phyloP scores from a whole-genome alignment of 2,113 vertebrate species.

The Ophiodon elongatus region DNA sequence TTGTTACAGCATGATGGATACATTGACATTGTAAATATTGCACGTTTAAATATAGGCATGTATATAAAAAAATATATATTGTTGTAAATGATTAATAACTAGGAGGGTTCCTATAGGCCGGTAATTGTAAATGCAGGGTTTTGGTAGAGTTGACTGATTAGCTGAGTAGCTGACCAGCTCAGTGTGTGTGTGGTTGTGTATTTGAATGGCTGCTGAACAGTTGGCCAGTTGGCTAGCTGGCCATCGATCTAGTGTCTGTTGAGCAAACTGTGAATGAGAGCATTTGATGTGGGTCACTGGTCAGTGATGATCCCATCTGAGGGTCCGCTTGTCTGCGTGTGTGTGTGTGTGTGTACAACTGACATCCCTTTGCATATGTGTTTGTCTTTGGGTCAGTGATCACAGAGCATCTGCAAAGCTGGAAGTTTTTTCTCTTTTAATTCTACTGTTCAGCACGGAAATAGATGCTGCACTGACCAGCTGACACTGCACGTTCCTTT shows the following conservation, averaged over 20 bases:
- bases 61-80: background rate
- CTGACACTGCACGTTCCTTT: conserved; percentile 48
- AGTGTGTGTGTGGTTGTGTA: background rate
- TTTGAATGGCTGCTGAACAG: conserved; percentile 32
- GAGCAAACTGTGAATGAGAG: conserved; percentile 68
- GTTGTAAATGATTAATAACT: background rate
- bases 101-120: background rate
- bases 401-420: conserved; percentile 63
- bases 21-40: background rate
- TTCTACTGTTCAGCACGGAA: conserved; percentile 31
- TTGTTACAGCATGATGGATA: background rate
- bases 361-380: conserved; percentile 44
- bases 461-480: conserved; percentile 50
- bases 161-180: background rate
- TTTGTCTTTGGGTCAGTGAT: conserved; percentile 49
- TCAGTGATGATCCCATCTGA: conserved; percentile 56
- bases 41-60: background rate
- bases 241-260: conserved; percentile 63
- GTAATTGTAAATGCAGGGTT: background rate
- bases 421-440: conserved; percentile 22
- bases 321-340: conserved; percentile 11
- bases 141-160: conserved; percentile 5
- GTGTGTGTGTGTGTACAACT: conserved; percentile 33
- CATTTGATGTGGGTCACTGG: conserved; percentile 73
- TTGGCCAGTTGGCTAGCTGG: conserved; percentile 60